phyloP scores from a whole-genome alignment of 2,113 vertebrate species.

The Ammodytes marinus region DNA sequence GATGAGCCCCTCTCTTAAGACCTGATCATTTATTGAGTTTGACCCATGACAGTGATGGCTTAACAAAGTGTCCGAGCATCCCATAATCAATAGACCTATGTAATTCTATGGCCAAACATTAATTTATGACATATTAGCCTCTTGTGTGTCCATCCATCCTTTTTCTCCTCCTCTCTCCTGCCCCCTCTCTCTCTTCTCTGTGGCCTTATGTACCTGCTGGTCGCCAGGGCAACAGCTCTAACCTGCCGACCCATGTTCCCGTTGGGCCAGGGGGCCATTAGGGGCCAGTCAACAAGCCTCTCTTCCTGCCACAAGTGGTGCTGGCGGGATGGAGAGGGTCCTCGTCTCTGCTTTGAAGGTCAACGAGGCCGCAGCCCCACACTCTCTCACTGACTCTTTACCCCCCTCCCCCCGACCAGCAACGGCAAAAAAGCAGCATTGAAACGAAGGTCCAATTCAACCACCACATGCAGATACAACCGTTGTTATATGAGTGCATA shows the following conservation, averaged over 20 bases:
- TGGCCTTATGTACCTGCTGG: conserved; percentile 53
- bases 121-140: conserved; percentile 4
- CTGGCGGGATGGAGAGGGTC: conserved; percentile 79
- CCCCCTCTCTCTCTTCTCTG: conserved; percentile 34
- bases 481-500: conserved; percentile 42
- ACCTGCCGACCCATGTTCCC: conserved; percentile 75
- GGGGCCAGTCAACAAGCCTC: conserved; percentile 84
- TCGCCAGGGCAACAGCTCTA: conserved; percentile 79
- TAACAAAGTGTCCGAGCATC: no score
- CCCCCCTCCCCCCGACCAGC: conserved; percentile 26
- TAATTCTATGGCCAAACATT: conserved; percentile 1
- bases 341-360: conserved; percentile 82
- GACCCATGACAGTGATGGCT: no score
- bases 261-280: conserved; percentile 75
- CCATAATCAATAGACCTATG: background rate
- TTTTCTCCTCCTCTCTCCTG: conserved; percentile 2
- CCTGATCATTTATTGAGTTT: no score
- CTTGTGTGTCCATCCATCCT: background rate
- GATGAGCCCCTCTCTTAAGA: no score
- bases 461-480: conserved; percentile 23
- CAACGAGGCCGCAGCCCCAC: conserved; percentile 76
- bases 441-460: conserved; percentile 48
- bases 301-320: conserved; percentile 84
- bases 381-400: conserved; percentile 76
- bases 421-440: conserved; percentile 36